Conservation (phyloP, 2,113 vertebrate species). For the Montifringilla adamsi region DNA sequence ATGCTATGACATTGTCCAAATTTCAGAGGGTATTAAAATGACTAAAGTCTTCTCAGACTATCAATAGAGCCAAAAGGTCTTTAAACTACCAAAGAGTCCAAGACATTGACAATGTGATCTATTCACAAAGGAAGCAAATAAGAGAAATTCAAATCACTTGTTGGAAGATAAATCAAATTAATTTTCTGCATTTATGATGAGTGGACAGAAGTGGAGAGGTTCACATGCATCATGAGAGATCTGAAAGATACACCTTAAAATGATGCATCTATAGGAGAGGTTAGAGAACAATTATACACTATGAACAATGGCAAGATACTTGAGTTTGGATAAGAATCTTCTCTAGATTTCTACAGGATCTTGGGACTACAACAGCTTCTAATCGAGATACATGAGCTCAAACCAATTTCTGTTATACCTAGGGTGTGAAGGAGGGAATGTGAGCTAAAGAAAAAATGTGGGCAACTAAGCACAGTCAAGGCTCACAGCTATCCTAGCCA, state of each 20-base stretch:
- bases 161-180: background rate
- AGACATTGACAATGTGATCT: background rate
- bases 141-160: background rate
- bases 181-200: background rate
- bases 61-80: background rate
- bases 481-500: background rate
- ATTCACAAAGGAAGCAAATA: background rate
- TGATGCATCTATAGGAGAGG: background rate
- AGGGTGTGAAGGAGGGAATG: background rate
- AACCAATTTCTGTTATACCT: background rate
- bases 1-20: background rate
- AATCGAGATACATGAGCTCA: background rate
- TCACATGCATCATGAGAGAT: background rate
- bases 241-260: background rate
- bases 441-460: background rate
- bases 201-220: background rate
- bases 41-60: background rate
- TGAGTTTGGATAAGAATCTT: background rate
- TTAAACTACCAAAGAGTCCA: background rate
- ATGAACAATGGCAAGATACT: background rate
- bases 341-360: background rate
- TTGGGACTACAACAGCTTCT: background rate
- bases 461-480: background rate
- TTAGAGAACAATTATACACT: background rate
- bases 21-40: background rate